Base-by-base conservation (phyloP, 2,797 vertebrate species). In the Jordanella pulchra region DNA sequence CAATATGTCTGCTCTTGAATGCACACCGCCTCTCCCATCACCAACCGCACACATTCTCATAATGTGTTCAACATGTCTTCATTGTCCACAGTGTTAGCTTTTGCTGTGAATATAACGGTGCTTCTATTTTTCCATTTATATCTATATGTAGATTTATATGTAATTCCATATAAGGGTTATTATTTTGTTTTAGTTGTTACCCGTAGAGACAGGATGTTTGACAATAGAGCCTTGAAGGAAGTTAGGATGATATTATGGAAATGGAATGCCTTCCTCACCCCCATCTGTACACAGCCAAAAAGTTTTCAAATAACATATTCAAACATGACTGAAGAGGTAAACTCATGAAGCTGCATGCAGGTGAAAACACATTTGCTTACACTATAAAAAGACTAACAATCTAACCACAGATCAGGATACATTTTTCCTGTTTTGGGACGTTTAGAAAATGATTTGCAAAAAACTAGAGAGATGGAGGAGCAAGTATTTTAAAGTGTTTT, bases 111-210 rank as follows among this genome's bases (percentile, higher is more conserved):
- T 44, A 56, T 58, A 44, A 35, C 6, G 18, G 27, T 25, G 15
- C 50, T 68, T 45, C n/a, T 28, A 39, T 39, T 39, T 3, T 7
- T 7, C 35, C 35, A 4, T 3, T 4, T 7, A 39, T 39, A 39
- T 39, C 5, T 39, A 4, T 39, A 39, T 39, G n/a, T n/a, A n/a
- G n/a, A n/a, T n/a, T n/a, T n/a, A 39, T 7, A 39, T 21, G 21
- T 53, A 42, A 61, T 51, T 55, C 56, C 25, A 45, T 72, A 15
- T 68, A 50, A 60, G 45, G 61, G 55, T 72, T 67, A 56, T 48
- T 70, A 27, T 77, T 86, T 73, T 82, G 84, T 85, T 82, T 82
- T 47, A 72, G 47, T 67, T 50, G 73, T 80, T 83, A 71, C 66
- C 77, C 23, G 3, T 72, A 69, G 67, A 78, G 48, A 81, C 85